Base-by-base conservation (phyloP, 2,888 invertebrate species). In the Priocnemis perturbator region DNA sequence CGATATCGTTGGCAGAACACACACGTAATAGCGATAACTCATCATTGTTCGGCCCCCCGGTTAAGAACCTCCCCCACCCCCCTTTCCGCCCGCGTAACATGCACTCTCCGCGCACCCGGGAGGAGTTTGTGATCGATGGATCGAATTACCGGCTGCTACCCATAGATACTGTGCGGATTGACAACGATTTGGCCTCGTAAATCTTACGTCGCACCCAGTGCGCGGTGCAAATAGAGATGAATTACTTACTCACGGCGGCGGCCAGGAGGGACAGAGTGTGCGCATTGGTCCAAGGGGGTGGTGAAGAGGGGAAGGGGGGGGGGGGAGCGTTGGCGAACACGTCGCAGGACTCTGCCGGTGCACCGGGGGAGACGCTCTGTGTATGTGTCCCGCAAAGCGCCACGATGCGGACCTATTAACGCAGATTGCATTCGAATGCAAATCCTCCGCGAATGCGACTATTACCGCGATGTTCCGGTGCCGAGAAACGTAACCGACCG, bases 401-500 rank as follows among this genome's bases (percentile, higher is more conserved):
- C 60, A n/a, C 65, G n/a, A 67, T 19, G 65, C 67, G 64, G 64
- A 37, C 58, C 71, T 71, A 71, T 76, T 71, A 76, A 74, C 71
- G 74, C 64, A 71, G 74, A 77, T 76, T 74, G 71, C 74, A 67
- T 71, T 67, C 71, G 77, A 72, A 77, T 72, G 74, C 74, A 76
- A 76, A 76, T 77, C 60, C 37, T 62, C 9, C 26, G 48, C 50
- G 69, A 66, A 58, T 69, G 60, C 58, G 61, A 66, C 61, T 66
- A 66, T 66, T 52, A 61, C 53, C 61, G 21, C 48, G 45, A 23
- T 19, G 65, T 52, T 52, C 30, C 30, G 26, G 15, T 52, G 58
- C 58, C 20, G 2, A 26, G 64, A 52, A 62, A 64, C 30, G 62
- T 50, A 45, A 60, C 11, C 56, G 50, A 23, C 19, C 53, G 57